These are phyloP conservation scores for Dione juno DNA, from an alignment of 2,888 invertebrate genomes.

Conservation along the genomic window DNA sequence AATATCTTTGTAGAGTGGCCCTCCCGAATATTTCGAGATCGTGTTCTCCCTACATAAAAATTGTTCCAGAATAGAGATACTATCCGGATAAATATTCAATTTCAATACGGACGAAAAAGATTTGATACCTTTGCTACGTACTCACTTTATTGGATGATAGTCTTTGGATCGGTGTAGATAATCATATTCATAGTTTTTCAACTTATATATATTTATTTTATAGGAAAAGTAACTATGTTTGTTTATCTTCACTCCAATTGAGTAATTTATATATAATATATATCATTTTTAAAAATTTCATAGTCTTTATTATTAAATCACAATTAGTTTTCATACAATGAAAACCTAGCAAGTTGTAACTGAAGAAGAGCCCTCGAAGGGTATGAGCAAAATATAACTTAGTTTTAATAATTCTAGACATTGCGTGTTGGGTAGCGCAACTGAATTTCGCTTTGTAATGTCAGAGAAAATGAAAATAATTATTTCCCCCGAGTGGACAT, in stretches of 20 bases:
- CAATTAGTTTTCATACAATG: too few relatives aligned
- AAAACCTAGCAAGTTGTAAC: conserved; percentile 8
- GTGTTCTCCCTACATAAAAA: conserved; percentile 83
- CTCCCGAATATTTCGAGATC: conserved; percentile 82
- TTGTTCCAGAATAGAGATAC: conserved; percentile 83
- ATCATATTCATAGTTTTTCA: conserved; percentile 81
- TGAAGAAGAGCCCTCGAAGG: conserved; percentile 58
- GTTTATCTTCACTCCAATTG: neutral
- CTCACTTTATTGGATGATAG: conserved; percentile 81
- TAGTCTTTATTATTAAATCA: too few relatives aligned
- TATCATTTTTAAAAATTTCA: too few relatives aligned
- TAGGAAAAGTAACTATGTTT: neutral
- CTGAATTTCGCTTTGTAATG: too few relatives aligned
- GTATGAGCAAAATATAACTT: too few relatives aligned
- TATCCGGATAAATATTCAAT: conserved; percentile 84
- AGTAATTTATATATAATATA: neutral
- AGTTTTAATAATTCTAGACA: too few relatives aligned
- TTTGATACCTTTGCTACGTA: conserved; percentile 82
- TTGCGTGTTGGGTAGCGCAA: too few relatives aligned
- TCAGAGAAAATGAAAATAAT: too few relatives aligned
- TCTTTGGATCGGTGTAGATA: conserved; percentile 81
- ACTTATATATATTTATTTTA: conserved; percentile 40
- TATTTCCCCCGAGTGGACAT: too few relatives aligned
- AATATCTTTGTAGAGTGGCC: conserved; percentile 81
- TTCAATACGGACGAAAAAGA: conserved; percentile 83